These are phyloP conservation scores for Syrista parreyssii DNA, from an alignment of 2,888 invertebrate genomes.

Conservation along the genomic window DNA sequence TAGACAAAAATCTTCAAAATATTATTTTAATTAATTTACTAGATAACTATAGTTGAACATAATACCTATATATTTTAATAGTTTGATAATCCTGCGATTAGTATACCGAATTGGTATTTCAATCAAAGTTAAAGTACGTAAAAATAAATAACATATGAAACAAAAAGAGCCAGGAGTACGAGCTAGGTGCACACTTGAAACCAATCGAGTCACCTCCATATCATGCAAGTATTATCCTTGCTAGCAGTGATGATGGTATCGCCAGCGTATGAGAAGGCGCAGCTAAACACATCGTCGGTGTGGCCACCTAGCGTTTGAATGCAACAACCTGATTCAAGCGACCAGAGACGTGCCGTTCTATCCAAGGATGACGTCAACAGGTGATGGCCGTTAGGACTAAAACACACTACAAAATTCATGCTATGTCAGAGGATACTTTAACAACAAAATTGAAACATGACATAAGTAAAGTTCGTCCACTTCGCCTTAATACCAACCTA, in stretches of 20 bases:
- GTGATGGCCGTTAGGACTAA: slow-evolving; percentile 81
- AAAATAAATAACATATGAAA: slow-evolving; percentile 47
- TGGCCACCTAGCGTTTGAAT: slow-evolving; percentile 82
- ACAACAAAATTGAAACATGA: no score
- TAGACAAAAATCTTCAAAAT: no score
- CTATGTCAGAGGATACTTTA: no score
- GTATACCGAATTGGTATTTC: no score
- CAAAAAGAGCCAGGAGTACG: slow-evolving; percentile 42
- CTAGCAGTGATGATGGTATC: slow-evolving; percentile 84
- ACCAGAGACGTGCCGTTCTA: slow-evolving; percentile 81
- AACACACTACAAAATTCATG: slow-evolving; percentile 72
- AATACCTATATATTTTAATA: no score
- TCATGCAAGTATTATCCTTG: slow-evolving; percentile 83
- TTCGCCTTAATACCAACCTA: no score
- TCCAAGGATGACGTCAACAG: slow-evolving; percentile 83
- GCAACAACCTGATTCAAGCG: slow-evolving; percentile 74
- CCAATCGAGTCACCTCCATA: slow-evolving; percentile 84
- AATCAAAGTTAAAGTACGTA: slow-evolving; percentile 33
- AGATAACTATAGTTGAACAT: no score
- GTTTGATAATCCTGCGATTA: no score
- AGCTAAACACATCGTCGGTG: slow-evolving; percentile 84
- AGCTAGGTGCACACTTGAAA: slow-evolving; percentile 65
- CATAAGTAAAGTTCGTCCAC: no score
- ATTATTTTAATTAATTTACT: no score
- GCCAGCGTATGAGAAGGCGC: slow-evolving; percentile 82